Conservation (phyloP, 2,888 invertebrate genomes). For the Auanema freiburgensis region DNA sequence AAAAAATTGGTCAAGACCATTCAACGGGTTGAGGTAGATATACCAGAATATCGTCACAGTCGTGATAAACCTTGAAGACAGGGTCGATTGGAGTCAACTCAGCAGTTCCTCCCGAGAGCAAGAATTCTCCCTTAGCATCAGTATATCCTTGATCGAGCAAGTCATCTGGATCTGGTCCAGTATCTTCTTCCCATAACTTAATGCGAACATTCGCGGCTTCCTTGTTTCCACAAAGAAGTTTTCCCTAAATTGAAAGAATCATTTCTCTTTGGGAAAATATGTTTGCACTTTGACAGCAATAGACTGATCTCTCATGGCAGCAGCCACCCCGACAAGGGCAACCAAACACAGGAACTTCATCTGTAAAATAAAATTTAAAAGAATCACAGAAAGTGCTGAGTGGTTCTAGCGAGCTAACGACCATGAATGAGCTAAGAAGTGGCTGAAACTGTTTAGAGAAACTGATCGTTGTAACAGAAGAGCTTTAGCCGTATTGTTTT, state of each 20-base stretch:
- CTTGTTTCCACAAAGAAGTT: conserved; percentile 38
- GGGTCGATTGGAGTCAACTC: conserved; percentile 51
- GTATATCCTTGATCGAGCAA: conserved; percentile 50
- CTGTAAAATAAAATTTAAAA: neutral
- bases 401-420: too few species aligned
- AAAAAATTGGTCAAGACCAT: neutral
- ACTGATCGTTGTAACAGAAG: too few species aligned
- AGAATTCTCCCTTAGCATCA: conserved; percentile 40
- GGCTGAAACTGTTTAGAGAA: too few species aligned
- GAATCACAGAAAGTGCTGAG: too few species aligned
- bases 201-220: conserved; percentile 41
- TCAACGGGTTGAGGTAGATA: neutral
- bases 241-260: conserved; percentile 31
- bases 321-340: conserved; percentile 11
- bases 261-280: too few species aligned
- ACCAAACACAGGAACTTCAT: conserved; percentile 12
- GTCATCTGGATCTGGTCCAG: conserved; percentile 50
- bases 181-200: conserved; percentile 53
- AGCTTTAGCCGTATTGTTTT: too few species aligned
- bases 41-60: conserved; percentile 50
- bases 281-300: conserved; percentile 34
- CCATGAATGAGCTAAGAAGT: too few species aligned
- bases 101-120: conserved; percentile 38
- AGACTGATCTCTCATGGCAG: conserved; percentile 44
- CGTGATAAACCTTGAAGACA: conserved; percentile 53